Evolutionary conservation across 2,113 vertebrate species (phyloP), one percentile per base, ranked within the genome.

Genomic region (Gasterosteus nipponicus): DNA sequence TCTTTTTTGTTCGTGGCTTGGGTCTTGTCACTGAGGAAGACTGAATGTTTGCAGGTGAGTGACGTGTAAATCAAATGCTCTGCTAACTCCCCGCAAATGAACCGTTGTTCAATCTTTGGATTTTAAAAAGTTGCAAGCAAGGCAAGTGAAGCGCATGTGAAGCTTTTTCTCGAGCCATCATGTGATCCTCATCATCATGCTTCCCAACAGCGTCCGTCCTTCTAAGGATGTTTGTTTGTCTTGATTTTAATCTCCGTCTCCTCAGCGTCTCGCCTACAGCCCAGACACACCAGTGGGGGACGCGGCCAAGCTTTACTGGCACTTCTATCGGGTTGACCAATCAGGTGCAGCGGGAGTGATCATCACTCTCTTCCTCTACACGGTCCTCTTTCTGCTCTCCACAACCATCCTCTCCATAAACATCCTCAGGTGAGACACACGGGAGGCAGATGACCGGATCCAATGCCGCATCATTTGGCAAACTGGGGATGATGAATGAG

Each of bases 231-330:
- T 54, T n/a, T 61, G 31, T 47, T 31, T 59, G 33, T 49, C 31
- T 51, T 46, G 65, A 11, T 54, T 60, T 56, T 19, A 59, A 49
- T 58, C 42, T 53, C 14, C 80, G 69, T 81, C 12, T 33, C 66
- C 60, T 58, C 90, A 98, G 97, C 83, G 84, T 72, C 92, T 99
- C 65, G 72, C 86, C 39, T 93, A 93, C 82, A 93, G 87, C n/a
- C 87, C 90, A 8, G 95, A 96, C 10, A 84, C 86, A 53, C 95
- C 96, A 10, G 89, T 95, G 59, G 97, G 95, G 8, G 98, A 99
- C 16, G 96, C 95, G 46, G 95, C 96, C 26, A 99, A 99, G 71
- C 95, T 98, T 33, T 97, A 96, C 86, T 98, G 97, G 97, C 92
- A 94, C 65, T 98, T 98, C 78, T 78, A 92, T 67, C 92, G 93